phyloP scores from a whole-genome alignment of 2,888 invertebrate species.

The Mimumesa dahlbomi region DNA sequence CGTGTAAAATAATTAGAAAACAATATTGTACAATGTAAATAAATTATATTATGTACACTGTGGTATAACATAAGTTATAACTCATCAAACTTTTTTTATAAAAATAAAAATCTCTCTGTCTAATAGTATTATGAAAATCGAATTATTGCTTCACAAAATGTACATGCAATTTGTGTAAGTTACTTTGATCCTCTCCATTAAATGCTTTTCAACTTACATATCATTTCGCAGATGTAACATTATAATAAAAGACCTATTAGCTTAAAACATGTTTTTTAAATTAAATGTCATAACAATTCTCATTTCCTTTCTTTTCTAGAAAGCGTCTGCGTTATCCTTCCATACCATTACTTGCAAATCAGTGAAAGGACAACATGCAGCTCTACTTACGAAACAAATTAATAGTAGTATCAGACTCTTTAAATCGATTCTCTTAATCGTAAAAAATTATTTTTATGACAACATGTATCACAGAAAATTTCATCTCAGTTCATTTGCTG shows the following conservation, averaged over 20 bases:
- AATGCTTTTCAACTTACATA: slow-evolving; percentile 48
- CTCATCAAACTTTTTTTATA: too few relatives aligned
- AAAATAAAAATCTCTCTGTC: too few relatives aligned
- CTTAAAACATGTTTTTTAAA: slow-evolving; percentile 20
- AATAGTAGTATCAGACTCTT: too few relatives aligned
- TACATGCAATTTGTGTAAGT: too few relatives aligned
- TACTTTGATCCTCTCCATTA: slow-evolving; percentile 27
- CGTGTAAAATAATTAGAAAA: neutral
- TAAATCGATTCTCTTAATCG: too few relatives aligned
- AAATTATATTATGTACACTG: too few relatives aligned
- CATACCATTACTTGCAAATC: slow-evolving; percentile 11
- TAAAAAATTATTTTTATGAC: too few relatives aligned
- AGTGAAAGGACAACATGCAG: too few relatives aligned
- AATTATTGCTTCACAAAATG: too few relatives aligned
- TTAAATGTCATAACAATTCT: slow-evolving; percentile 1
- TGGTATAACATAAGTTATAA: too few relatives aligned
- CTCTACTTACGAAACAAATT: too few relatives aligned
- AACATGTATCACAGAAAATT: neutral
- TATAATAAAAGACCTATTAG: slow-evolving; percentile 7
- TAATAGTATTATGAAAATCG: too few relatives aligned
- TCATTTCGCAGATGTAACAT: slow-evolving; percentile 5
- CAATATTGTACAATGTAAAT: neutral
- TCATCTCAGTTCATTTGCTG: neutral
- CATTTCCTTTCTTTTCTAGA: neutral
- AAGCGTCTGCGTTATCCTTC: neutral